Percentiles rank a stretch among this genome's conserved stretches.
Conservation (phyloP, 1,140 invertebrate species). For the Drosophila truncata region DNA sequence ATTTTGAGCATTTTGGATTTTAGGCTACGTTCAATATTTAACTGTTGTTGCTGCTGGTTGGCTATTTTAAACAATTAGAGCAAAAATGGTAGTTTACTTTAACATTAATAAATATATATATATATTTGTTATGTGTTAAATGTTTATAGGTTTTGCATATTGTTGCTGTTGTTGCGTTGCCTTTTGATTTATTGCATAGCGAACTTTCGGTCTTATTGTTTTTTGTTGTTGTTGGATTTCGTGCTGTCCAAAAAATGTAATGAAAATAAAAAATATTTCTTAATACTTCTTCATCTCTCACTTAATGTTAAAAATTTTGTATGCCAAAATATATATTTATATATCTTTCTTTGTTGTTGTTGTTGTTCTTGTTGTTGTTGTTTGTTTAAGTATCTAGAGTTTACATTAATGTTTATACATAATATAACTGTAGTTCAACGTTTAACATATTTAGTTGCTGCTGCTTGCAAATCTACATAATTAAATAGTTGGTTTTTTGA, state of each 20-base stretch:
- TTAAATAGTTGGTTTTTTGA: slow-evolving; percentile 51
- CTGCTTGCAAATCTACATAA: slow-evolving; percentile 46
- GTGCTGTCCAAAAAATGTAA: slow-evolving; percentile 55
- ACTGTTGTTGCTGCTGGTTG: slow-evolving; percentile 51
- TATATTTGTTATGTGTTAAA: slow-evolving; percentile 17
- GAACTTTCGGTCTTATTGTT: slow-evolving; percentile 36
- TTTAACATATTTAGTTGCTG: slow-evolving; percentile 65
- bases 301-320: slow-evolving; percentile 78
- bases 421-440: slow-evolving; percentile 57
- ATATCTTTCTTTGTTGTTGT: slow-evolving; percentile 44
- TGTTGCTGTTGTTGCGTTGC: slow-evolving; percentile 58
- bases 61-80: slow-evolving; percentile 65
- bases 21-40: slow-evolving; percentile 65
- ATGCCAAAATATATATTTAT: slow-evolving; percentile 81
- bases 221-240: slow-evolving; percentile 46
- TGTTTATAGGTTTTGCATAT: slow-evolving; percentile 47
- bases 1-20: slow-evolving; percentile 71
- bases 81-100: slow-evolving; percentile 50
- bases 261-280: slow-evolving; percentile 38
- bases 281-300: slow-evolving; percentile 17
- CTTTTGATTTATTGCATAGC: slow-evolving; percentile 63
- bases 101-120: slow-evolving; percentile 64
- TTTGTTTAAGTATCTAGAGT: slow-evolving; percentile 54
- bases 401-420: slow-evolving; percentile 48
- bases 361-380: slow-evolving; percentile 21